Conservation (phyloP, 2,888 invertebrate species). For the Drosophila borborema region DNA sequence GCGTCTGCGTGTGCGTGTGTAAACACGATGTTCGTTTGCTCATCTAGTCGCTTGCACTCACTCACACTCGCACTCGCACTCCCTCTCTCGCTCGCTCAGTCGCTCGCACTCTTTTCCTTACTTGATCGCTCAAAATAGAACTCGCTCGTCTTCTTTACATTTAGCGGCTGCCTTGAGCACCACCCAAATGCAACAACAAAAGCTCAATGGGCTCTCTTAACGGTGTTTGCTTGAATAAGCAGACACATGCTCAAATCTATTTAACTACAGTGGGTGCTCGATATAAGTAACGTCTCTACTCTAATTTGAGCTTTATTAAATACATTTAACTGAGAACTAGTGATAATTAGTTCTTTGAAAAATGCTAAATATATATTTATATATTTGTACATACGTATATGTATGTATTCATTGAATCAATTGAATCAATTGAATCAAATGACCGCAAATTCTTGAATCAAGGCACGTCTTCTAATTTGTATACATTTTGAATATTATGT, state of each 20-base stretch:
- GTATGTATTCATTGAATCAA: neutral
- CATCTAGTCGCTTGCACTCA: slow-evolving; percentile 4
- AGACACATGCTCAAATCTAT: neutral
- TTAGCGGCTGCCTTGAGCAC: slow-evolving; percentile 18
- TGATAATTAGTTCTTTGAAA: neutral
- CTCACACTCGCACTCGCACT: neutral
- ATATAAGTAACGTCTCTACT: slow-evolving; percentile 1
- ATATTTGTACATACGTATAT: neutral
- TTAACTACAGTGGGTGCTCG: slow-evolving; percentile 18
- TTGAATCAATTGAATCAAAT: neutral
- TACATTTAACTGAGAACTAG: neutral
- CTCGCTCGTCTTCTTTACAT: slow-evolving; percentile 23
- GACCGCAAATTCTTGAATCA: slow-evolving; percentile 9
- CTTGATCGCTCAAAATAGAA: slow-evolving; percentile 66
- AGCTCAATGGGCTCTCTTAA: slow-evolving; percentile 14
- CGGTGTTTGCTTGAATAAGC: slow-evolving; percentile 10
- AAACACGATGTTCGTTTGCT: slow-evolving; percentile 27
- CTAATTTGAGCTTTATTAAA: neutral
- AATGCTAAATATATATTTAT: neutral
- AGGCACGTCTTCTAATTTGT: slow-evolving; percentile 39
- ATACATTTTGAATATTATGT: slow-evolving; percentile 16
- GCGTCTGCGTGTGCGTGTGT: slow-evolving; percentile 18
- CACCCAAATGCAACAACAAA: slow-evolving; percentile 36
- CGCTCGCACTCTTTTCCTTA: slow-evolving; percentile 7
- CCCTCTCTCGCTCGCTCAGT: slow-evolving; percentile 1